phyloP scores from a whole-genome alignment of 2,888 invertebrate genomes.

The Microdon myrmicae region DNA sequence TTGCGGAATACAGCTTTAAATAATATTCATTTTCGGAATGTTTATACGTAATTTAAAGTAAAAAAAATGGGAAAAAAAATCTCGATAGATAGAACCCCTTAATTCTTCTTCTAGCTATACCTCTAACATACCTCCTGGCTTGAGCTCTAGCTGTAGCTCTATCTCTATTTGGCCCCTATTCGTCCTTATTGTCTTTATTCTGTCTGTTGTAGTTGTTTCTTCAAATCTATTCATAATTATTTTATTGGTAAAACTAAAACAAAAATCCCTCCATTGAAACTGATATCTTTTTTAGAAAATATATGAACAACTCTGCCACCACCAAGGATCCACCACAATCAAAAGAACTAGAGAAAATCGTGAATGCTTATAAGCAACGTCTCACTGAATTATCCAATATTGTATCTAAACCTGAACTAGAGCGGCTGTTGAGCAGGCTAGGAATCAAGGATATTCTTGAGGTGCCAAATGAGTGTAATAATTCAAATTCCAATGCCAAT shows the following conservation, averaged over 20 bases:
- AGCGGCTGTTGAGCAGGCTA: constrained; percentile 69
- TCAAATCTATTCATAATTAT: too few species aligned
- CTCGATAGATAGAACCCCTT: too few species aligned
- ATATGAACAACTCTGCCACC: constrained; percentile 92
- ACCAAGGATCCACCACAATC: constrained; percentile 89
- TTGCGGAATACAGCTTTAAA: too few species aligned
- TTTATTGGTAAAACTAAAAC: too few species aligned
- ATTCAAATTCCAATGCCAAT: constrained; percentile 53
- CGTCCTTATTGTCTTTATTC: not conserved
- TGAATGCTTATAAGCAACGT: constrained; percentile 83
- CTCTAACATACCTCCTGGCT: too few species aligned
- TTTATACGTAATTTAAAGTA: too few species aligned
- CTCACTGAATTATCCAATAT: constrained; percentile 74
- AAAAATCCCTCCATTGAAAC: too few species aligned
- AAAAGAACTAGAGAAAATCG: constrained; percentile 86
- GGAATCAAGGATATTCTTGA: constrained; percentile 70
- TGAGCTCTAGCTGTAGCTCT: too few species aligned
- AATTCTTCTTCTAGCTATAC: too few species aligned
- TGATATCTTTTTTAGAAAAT: constrained; percentile 81
- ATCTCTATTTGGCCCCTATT: too few species aligned
- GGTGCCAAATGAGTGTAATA: constrained; percentile 61
- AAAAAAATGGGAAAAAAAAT: too few species aligned
- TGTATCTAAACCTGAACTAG: constrained; percentile 63
- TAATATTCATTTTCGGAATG: too few species aligned
- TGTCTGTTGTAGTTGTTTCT: not conserved